A percentile compares a stretch with the other conserved stretches of the same genome.
These are phyloP conservation scores for Hydropsyche tenuis DNA, from an alignment of 1,140 invertebrate genomes.

Conservation along the genomic window DNA sequence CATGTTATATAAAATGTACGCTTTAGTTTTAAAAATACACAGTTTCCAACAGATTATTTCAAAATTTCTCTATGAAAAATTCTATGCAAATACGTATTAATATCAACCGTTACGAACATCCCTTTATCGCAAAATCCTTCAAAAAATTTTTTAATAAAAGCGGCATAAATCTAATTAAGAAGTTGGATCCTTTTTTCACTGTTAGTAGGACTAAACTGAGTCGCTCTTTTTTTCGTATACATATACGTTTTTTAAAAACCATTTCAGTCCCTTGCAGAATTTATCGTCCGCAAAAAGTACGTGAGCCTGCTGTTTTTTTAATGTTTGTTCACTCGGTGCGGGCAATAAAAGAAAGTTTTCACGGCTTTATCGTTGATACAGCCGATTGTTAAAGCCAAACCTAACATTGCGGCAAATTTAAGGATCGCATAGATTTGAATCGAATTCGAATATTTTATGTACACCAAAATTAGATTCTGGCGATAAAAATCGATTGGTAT, in stretches of 20 bases:
- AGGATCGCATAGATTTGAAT: too few species aligned
- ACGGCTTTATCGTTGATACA: not conserved
- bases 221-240: not conserved
- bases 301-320: not conserved
- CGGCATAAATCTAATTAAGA: conserved; percentile 18
- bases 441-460: too few species aligned
- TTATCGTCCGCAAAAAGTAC: conserved; percentile 17
- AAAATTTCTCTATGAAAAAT: too few species aligned
- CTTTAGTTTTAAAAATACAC: too few species aligned
- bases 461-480: too few species aligned
- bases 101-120: too few species aligned
- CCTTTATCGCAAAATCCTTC: not conserved
- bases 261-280: not conserved
- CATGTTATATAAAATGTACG: too few species aligned
- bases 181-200: conserved; percentile 6
- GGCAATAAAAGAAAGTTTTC: conserved; percentile 8
- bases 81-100: too few species aligned
- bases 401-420: too few species aligned
- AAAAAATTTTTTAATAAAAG: conserved; percentile 11
- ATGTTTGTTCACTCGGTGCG: not conserved
- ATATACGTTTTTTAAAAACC: too few species aligned
- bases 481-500: too few species aligned
- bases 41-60: too few species aligned
- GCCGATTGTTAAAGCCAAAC: not conserved
- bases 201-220: not conserved